Conservation (phyloP, 2,113 vertebrate genomes). For the Brevimyrus niger region DNA sequence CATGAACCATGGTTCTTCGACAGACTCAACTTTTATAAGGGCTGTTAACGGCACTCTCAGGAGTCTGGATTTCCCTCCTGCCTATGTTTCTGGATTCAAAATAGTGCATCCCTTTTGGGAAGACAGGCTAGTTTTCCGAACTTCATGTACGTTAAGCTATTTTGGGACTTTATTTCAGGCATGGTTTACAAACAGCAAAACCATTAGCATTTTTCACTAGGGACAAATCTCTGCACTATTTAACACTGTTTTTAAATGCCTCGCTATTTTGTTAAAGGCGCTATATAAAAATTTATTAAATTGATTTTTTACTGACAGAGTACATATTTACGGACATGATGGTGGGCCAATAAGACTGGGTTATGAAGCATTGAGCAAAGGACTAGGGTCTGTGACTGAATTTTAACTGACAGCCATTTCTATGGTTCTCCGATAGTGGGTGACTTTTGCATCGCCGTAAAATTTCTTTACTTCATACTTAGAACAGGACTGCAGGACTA, state of each 20-base stretch:
- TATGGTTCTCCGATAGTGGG: background rate
- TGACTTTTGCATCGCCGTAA: background rate
- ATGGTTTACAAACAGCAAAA: background rate
- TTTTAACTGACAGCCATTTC: background rate
- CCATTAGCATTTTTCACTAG: background rate
- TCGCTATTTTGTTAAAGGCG: background rate
- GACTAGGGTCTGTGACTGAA: background rate
- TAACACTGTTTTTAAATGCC: background rate
- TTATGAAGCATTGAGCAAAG: background rate
- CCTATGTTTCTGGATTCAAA: background rate
- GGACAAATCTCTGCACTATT: background rate
- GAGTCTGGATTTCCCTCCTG: background rate
- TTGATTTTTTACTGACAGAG: background rate
- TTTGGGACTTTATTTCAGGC: background rate
- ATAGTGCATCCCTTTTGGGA: background rate
- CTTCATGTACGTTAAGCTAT: background rate
- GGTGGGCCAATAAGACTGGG: background rate
- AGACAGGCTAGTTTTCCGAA: background rate
- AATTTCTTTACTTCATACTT: background rate
- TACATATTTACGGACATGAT: background rate
- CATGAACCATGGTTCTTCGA: constrained; percentile 11
- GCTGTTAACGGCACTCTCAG: background rate
- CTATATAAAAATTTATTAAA: background rate
- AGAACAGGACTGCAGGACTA: background rate
- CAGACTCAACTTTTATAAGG: constrained; percentile 13